Base-by-base conservation (phyloP, 2,888 invertebrate species). In the Andrena dorsata region DNA sequence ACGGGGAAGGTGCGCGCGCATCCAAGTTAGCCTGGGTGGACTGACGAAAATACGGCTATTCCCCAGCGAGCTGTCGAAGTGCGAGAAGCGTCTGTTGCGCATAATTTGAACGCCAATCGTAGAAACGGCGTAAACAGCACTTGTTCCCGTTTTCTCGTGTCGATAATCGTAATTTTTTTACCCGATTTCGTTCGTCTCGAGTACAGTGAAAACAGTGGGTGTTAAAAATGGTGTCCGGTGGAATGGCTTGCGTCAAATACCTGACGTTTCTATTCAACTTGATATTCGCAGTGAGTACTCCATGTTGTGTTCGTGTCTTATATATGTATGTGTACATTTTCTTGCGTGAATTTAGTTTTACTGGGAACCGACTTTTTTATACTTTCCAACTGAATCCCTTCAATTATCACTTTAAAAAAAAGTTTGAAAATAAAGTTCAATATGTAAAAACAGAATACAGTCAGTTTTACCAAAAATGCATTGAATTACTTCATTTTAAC, bases 191-290 rank as follows among this genome's bases (percentile, higher is more conserved):
- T 58, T 35, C n/a, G 47, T n/a, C 7, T 51, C 35, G 26, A 60
- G 41, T 20, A 51, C n/a, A 47, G 58, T 66, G 56, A 56, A 26
- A 56, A 77, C 35, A 84, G 82, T 83, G 78, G 77, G 20, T 84
- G 83, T 77, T 66, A 51, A 95, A 94, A 94, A 97, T 97, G 97
- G 97, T 97, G 95, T 95, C 96, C 90, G 96, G 96, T 88, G 97
- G 97, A 92, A 97, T 97, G 96, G 96, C 97, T 90, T 98, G 98
- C 95, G 96, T 98, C 90, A 98, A 98, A 94, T 98, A 97, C 94
- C 95, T 98, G 81, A 95, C 98, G 68, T 98, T 98, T 94, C 95
- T 97, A 89, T 98, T 98, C 95, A 98, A 98, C 94, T 95, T 92
- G 70, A 90, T 92, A 69, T 92, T 92, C 95, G 98, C 97, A 94